Conservation (phyloP, 2,797 vertebrate species). For the Petrocephalus sullivani region DNA sequence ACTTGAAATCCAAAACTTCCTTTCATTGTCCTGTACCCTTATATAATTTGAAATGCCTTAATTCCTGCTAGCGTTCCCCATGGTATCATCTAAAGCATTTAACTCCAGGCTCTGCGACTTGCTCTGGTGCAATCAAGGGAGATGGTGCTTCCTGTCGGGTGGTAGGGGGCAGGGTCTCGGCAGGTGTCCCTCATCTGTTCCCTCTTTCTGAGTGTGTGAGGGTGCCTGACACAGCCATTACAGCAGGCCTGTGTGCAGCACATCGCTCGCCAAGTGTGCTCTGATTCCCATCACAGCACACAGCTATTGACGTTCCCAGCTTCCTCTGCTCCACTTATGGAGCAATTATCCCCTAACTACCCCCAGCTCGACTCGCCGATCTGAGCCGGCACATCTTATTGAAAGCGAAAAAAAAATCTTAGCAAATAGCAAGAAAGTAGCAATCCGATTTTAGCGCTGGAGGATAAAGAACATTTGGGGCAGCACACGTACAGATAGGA, state of each 20-base stretch:
- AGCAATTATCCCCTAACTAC: slow-evolving; percentile 13
- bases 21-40: neutral
- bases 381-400: neutral
- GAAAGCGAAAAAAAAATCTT: neutral
- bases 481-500: neutral
- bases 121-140: slow-evolving; percentile 3
- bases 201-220: slow-evolving; percentile 7
- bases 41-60: neutral
- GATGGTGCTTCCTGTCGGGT: slow-evolving; percentile 6
- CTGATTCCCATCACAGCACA: slow-evolving; percentile 13
- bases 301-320: slow-evolving; percentile 5
- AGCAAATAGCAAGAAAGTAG: neutral
- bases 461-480: neutral
- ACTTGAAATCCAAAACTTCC: neutral
- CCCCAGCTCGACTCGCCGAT: neutral
- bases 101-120: neutral
- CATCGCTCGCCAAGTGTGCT: neutral
- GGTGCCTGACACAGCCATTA: neutral
- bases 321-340: slow-evolving; percentile 17
- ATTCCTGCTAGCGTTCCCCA: neutral
- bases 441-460: neutral
- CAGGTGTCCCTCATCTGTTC: slow-evolving; percentile 14
- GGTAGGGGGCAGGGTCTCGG: neutral
- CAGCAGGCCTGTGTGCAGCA: neutral
- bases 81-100: neutral